Base-by-base conservation (phyloP, 2,888 invertebrate genomes). In the Lepidochrysops patricia region DNA sequence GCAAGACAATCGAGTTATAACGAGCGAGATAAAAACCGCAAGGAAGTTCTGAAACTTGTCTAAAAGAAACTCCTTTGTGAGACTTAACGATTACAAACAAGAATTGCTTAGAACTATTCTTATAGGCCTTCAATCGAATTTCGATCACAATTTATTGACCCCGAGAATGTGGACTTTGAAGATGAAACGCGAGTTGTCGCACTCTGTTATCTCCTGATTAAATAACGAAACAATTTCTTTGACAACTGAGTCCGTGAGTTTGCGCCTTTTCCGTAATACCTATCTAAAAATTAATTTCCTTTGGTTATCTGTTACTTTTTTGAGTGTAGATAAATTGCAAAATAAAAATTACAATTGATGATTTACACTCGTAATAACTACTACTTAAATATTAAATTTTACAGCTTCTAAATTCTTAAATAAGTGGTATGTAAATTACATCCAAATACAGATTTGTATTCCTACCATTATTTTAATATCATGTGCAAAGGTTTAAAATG, bases 141-240 rank as follows among this genome's bases (percentile, higher is more conserved):
- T 71, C 68, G 72, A 71, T 73, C 71, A 78, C 76, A 75, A 82
- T 82, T 79, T 83, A 77, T 80, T 80, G 80, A 81, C 79, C 79
- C 74, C 75, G 68, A 75, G 86, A 84, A 87, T 87, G 79, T 77
- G 67, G 74, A 76, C 82, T 83, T 84, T 82, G 80, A 80, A 76
- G 77, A 75, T 74, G 74, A 75, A 81, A 85, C 85, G 84, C 83
- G 82, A 79, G 80, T 80, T 76, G 72, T 71, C 72, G 75, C 70
- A 72, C 71, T 78, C 75, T 73, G 73, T 76, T 72, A 67, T 72
- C 74, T 74, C 73, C 71, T 71, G 76, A 73, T 80, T 80, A 79
- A 59, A 60, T 61, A 57, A 57, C 37, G 37, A 37, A 37, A 57
- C 37, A 37, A 57, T 57, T 57, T 60, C 59, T 57, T 54, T 50